Conservation (phyloP, 2,888 invertebrate genomes). For the Pollenia labialis region DNA sequence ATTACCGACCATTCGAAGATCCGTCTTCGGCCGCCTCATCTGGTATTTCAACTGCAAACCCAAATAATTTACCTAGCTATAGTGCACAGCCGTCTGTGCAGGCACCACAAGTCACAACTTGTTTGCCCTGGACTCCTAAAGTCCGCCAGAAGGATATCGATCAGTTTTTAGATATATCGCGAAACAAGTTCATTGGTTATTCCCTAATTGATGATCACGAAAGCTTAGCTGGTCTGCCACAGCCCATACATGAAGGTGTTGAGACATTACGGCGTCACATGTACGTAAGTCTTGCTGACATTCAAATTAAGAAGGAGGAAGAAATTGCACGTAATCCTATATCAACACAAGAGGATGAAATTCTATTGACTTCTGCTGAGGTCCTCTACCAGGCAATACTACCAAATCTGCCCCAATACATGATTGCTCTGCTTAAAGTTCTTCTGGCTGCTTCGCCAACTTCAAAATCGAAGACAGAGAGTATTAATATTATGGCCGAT, state of each 20-base stretch:
- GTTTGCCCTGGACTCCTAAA: slow-evolving; percentile 98
- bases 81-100: slow-evolving; percentile 77
- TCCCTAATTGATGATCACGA: slow-evolving; percentile 93
- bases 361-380: slow-evolving; percentile 93
- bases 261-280: slow-evolving; percentile 94
- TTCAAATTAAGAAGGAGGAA: slow-evolving; percentile 95
- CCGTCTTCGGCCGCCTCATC: slow-evolving; percentile 79
- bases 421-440: slow-evolving; percentile 98
- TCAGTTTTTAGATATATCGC: slow-evolving; percentile 94
- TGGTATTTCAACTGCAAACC: slow-evolving; percentile 77
- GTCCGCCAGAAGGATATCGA: slow-evolving; percentile 97
- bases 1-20: slow-evolving; percentile 83
- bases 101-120: slow-evolving; percentile 81
- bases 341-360: slow-evolving; percentile 91
- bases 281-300: slow-evolving; percentile 96
- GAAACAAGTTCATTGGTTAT: slow-evolving; percentile 98
- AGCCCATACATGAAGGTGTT: slow-evolving; percentile 98
- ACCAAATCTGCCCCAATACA: slow-evolving; percentile 98
- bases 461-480: slow-evolving; percentile 99
- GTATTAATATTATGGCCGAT: slow-evolving; percentile 99
- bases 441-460: slow-evolving; percentile 98
- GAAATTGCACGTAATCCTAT: slow-evolving; percentile 96
- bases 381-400: slow-evolving; percentile 96
- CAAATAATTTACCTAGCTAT: slow-evolving; percentile 80
- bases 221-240: slow-evolving; percentile 97